Percentiles rank a stretch among this genome's conserved stretches.
phyloP scores from a whole-genome alignment of 2,888 invertebrate species.

The Epiblema foenella region DNA sequence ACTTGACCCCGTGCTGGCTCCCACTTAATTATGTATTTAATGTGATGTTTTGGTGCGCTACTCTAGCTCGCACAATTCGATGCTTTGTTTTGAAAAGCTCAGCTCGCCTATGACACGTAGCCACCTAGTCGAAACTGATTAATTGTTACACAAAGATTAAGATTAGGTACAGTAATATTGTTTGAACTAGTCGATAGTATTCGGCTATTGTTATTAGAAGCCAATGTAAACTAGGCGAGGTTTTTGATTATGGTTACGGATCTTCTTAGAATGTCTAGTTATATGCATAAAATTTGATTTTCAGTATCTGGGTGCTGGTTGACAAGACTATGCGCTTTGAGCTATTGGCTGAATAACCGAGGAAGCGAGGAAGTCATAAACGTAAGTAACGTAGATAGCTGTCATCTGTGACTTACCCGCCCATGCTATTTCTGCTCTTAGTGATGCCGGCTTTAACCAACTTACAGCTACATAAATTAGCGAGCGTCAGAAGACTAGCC shows the following conservation, averaged over 20 bases:
- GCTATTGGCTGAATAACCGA: slow-evolving; percentile 78
- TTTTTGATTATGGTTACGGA: not conserved
- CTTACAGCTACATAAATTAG: slow-evolving; percentile 57
- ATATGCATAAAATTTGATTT: too few relatives aligned
- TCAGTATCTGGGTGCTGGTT: slow-evolving; percentile 15
- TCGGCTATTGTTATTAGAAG: slow-evolving; percentile 26
- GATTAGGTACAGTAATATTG: slow-evolving; percentile 46
- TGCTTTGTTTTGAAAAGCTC: slow-evolving; percentile 58
- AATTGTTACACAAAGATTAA: slow-evolving; percentile 58
- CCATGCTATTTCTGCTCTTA: slow-evolving; percentile 82
- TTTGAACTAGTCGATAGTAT: slow-evolving; percentile 2
- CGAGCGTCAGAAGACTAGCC: slow-evolving; percentile 62
- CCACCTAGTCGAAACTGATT: slow-evolving; percentile 46
- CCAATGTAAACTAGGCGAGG: not conserved
- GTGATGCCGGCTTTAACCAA: slow-evolving; percentile 64
- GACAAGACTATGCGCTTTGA: slow-evolving; percentile 44
- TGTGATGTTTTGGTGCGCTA: slow-evolving; percentile 29
- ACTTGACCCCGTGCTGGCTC: slow-evolving; percentile 16
- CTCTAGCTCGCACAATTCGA: slow-evolving; percentile 46
- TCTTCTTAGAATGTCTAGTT: too few relatives aligned
- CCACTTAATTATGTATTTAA: slow-evolving; percentile 13
- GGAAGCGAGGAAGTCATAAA: slow-evolving; percentile 85
- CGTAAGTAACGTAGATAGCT: slow-evolving; percentile 68
- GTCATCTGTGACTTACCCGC: slow-evolving; percentile 80
- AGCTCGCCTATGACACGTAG: slow-evolving; percentile 39